Conservation (phyloP, 2,888 invertebrate genomes). For the Orthosia gothica region DNA sequence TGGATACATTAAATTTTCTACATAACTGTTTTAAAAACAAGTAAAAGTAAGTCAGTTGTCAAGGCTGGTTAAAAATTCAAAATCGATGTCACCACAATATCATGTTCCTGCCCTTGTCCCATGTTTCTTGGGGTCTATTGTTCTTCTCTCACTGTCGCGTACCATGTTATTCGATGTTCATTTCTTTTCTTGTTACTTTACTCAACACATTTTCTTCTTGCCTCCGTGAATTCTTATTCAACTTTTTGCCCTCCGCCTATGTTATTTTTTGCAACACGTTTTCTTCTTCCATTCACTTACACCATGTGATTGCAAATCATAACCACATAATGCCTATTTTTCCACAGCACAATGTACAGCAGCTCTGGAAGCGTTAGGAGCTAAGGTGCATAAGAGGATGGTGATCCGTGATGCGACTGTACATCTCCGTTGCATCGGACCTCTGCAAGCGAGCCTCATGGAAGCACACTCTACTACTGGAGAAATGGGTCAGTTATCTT, state of each 20-base stretch:
- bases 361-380: constrained; percentile 84
- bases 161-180: no score
- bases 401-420: constrained; percentile 89
- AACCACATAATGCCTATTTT: neutral
- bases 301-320: no score
- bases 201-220: no score
- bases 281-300: no score
- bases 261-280: no score
- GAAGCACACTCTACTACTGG: constrained; percentile 92
- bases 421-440: constrained; percentile 86
- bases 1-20: constrained; percentile 15
- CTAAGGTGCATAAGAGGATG: constrained; percentile 85
- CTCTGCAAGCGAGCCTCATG: constrained; percentile 86
- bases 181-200: no score
- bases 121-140: no score
- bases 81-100: neutral
- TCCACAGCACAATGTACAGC: constrained; percentile 83
- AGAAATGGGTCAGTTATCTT: constrained; percentile 88
- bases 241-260: no score
- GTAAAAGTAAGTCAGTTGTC: neutral
- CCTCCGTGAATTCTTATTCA: no score
- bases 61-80: neutral
- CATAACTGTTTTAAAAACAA: no score
- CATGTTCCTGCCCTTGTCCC: no score
- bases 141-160: no score